Base-by-base conservation (phyloP, 2,888 invertebrate species). In the Drosophila koepferae region DNA sequence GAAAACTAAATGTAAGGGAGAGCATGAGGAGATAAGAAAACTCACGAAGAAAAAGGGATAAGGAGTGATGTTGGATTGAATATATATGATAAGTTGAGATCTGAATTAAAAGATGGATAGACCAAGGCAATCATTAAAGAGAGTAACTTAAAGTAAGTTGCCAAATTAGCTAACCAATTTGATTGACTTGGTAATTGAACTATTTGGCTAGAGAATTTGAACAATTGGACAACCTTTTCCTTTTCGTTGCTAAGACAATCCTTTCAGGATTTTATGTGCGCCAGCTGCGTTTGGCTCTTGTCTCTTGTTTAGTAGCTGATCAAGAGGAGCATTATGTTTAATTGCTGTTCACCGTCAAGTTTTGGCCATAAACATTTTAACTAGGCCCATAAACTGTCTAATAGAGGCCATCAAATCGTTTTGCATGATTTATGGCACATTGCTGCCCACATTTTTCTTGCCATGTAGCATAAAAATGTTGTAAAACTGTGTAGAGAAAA, bases 341-440 rank as follows among this genome's bases (percentile, higher is more conserved):
- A 84, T 86, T 84, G 88, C 74, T 68, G 77, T 56, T 70, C 68
- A 72, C 67, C 86, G 84, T 86, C 77, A 86, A 88, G 72, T 76
- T 85, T 55, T 38, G 70, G 46, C 72, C 76, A 78, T 84, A 85
- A 87, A 82, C 84, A 78, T 85, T 85, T 87, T 86, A 86, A 88
- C 84, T 81, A 72, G 79, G 68, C 68, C 79, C 56, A 86, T 85
- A 88, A 85, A 86, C 72, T 54, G 67, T 51, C 84, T 77, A 81
- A 86, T 88, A 86, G 86, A 77, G 67, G 70, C 63, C 75, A 86
- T 88, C 66, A 83, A 86, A 81, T 72, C 72, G 86, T 70, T 73
- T 83, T 77, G 62, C 71, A 88, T 86, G 84, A 85, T 85, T 86
- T 81, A 86, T 71, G 72, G 65, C 62, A 41, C 16, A 56, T 23